Base-by-base conservation (phyloP, 2,113 vertebrate species). In the Oryzias curvinotus region DNA sequence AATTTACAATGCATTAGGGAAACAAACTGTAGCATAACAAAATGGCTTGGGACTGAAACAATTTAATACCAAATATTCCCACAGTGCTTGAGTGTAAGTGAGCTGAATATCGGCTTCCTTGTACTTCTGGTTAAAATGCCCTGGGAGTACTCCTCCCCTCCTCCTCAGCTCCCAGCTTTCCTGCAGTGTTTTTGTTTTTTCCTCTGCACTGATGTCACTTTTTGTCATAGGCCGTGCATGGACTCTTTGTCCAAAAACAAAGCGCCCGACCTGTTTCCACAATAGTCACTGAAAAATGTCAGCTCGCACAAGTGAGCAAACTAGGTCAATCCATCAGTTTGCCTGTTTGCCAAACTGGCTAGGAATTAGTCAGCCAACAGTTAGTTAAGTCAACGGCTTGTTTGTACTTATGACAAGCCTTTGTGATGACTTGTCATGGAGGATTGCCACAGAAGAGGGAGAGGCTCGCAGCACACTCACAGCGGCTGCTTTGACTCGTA, bases 181-280 rank as follows among this genome's bases (percentile, higher is more conserved):
- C 88, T 83, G 85, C 85, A 65, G 89, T 84, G 87, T 81, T 85
- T 84, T 90, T 90, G 84, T 90, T 89, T 76, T 73, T 57, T 47
- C 78, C 63, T 41, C 62, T 42, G 68, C 25, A 43, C 78, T 89
- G 83, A 90, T 90, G 90, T 88, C 87, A 90, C 72, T 72, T 85
- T 87, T 80, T 87, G 82, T 89, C 88, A 74, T 81, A 78, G 49
- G 71, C 60, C n/a, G 52, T 83, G 73, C 73, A 64, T 60, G 59
- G 73, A 36, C 71, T 80, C 80, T 90, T 90, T 92, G 89, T 91
- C 72, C 65, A 57, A 56, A 71, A 75, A 91, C 90, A 91, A 88
- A 87, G 75, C 58, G 21, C 52, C 61, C 62, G 46, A 88, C 81
- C 84, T 71, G 75, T 78, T 88, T 87, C 68, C 75, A 87, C 80